Conservation (phyloP, 2,888 invertebrate genomes). For the Theodoxus fluviatilis region DNA sequence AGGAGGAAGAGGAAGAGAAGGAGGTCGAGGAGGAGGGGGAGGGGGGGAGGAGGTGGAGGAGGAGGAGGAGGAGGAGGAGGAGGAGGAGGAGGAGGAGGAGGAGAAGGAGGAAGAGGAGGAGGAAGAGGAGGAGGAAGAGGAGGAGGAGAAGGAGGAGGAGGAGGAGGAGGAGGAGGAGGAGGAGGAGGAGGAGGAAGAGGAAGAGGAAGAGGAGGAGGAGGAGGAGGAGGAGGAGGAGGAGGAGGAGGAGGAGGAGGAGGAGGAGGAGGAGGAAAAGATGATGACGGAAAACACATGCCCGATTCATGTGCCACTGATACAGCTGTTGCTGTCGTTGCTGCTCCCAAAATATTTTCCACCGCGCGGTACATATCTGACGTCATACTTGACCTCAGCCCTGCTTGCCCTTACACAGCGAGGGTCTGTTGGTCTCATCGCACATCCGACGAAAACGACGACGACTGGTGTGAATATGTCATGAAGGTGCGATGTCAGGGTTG, state of each 20-base stretch:
- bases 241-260: not conserved
- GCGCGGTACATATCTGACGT: too few species aligned
- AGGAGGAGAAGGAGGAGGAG: not conserved
- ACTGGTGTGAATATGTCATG: too few species aligned
- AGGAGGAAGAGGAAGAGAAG: slow-evolving; percentile 13
- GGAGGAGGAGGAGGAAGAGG: not conserved
- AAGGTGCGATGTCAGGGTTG: too few species aligned
- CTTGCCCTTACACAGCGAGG: too few species aligned
- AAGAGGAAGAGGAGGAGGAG: slow-evolving; percentile 20
- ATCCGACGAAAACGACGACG: too few species aligned
- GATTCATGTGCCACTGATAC: too few species aligned
- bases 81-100: not conserved
- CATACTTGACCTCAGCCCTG: too few species aligned
- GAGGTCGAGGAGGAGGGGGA: not conserved
- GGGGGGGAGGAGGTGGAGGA: slow-evolving; percentile 8
- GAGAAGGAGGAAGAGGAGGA: not conserved
- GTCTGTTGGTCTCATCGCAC: too few species aligned
- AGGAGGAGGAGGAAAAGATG: slow-evolving; percentile 25
- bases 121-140: not conserved
- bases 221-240: slow-evolving; percentile 27
- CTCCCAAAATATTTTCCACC: too few species aligned
- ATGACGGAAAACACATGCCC: slow-evolving; percentile 24
- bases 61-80: not conserved
- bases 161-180: not conserved
- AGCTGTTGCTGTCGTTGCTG: too few species aligned